Conservation (phyloP, 1,140 invertebrate species). For the Eufriesea mexicana region DNA sequence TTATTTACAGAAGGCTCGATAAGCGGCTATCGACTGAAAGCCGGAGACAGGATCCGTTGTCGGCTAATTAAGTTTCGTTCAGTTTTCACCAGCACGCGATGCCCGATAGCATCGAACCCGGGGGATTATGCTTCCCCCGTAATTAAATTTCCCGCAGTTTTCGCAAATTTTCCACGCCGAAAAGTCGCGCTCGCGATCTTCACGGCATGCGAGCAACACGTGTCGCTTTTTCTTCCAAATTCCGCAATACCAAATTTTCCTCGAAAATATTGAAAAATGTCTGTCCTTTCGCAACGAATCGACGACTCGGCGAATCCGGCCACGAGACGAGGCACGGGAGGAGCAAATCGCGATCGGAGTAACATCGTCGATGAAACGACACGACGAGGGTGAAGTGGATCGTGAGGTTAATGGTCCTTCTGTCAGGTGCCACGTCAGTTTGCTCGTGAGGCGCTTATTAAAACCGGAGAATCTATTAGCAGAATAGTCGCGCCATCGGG, state of each 20-base stretch:
- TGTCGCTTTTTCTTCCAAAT: too few species aligned
- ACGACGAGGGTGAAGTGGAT: not conserved
- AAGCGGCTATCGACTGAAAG: not conserved
- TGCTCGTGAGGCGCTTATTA: conserved; percentile 2
- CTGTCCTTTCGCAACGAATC: too few species aligned
- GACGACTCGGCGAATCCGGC: too few species aligned
- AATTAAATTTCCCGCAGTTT: conserved; percentile 10
- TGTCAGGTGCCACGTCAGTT: not conserved
- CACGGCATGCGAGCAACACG: too few species aligned
- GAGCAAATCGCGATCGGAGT: not conserved
- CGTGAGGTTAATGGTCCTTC: not conserved
- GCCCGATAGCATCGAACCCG: not conserved
- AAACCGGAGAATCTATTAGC: not conserved
- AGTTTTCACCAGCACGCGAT: conserved; percentile 7
- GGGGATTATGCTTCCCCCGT: not conserved
- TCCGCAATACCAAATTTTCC: too few species aligned
- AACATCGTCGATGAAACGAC: not conserved
- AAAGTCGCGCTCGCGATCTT: not conserved
- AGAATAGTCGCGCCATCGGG: too few species aligned
- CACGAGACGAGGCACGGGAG: too few species aligned
- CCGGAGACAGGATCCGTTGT: conserved; percentile 3
- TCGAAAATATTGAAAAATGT: too few species aligned
- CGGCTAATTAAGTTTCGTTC: conserved; percentile 19
- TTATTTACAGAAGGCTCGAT: conserved; percentile 2
- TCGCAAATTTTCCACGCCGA: not conserved